Evolutionary conservation across 2,113 vertebrate genomes (phyloP).

Genomic region (Puma concolor): DNA sequence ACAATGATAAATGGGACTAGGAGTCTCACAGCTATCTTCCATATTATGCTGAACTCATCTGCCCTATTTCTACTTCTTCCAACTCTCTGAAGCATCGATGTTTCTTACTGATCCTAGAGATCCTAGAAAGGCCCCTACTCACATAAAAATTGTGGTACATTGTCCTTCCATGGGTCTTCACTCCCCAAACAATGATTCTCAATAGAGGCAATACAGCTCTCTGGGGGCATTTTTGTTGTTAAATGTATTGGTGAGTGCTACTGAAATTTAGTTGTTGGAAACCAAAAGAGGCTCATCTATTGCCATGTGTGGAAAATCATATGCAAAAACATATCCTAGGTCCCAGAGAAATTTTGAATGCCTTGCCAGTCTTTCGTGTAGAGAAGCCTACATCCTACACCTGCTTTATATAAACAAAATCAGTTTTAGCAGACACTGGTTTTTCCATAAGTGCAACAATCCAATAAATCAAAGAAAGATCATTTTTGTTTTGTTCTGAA

Average conservation of each 20-base stretch:
- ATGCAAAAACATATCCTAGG: not conserved
- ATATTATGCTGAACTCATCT: not conserved
- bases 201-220: not conserved
- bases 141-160: not conserved
- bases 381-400: not conserved
- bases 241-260: not conserved
- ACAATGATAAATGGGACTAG: rapidly evolving
- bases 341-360: not conserved
- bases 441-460: not conserved
- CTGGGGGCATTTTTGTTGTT: not conserved
- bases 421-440: not conserved
- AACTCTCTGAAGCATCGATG: not conserved
- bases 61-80: not conserved
- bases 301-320: not conserved
- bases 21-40: not conserved
- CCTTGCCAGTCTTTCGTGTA: not conserved
- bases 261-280: not conserved
- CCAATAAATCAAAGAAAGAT: not conserved
- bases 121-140: not conserved
- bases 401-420: not conserved
- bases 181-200: not conserved
- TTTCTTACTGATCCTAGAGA: not conserved
- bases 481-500: not conserved
- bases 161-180: not conserved
- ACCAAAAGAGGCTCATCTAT: not conserved